Base-by-base conservation (phyloP, 1,140 invertebrate species). In the Listronotus oregonensis region DNA sequence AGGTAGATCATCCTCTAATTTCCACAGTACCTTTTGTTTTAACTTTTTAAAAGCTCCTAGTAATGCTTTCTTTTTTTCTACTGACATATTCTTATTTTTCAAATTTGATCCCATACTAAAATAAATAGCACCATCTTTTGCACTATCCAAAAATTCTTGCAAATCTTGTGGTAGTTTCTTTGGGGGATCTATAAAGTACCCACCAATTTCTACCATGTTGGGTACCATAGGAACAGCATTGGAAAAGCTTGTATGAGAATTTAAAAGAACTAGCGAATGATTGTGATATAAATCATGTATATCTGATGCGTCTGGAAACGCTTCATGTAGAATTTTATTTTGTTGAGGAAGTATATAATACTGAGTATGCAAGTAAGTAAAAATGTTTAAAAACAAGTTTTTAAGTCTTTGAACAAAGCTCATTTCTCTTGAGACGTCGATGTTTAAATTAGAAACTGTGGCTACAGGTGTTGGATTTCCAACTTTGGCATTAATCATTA, bases 241-340 rank as follows among this genome's bases (percentile, higher is more conserved):
- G 44, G 83, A 80, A 9, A 86, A 69, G 1, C 76, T 77, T n/a
- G 82, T 80, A 66, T 86, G 82, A n/a, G 84, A 82, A 64, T 87
- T 86, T 0, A 82, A 54, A 7, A 90, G 82, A 1, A 81, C 68
- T 7, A 82, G 68, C 0, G 84, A 82, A 34, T 78, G 78, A 72
- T 85, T 81, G 21, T 70, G 78, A 52, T 84, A 79, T 69, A 86
- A 66, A 1, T 81, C 77, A 61, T 73, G 75, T 50, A 85, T 71
- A 73, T 78, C 78, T 3, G 84, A 84, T 34, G 83, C 75, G 43
- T 74, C 61, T 18, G 74, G 74, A 54, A 80, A 79, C 62, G 78
- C 80, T 52, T 79, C 71, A 6, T 77, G 52, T 15, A 80, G 77
- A 1, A 83, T 15, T 17, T 64, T 12, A 43, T 79, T 62, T 0